Evolutionary conservation across 2,797 vertebrate species (phyloP).

Genomic region (Meriones psammophilus): DNA sequence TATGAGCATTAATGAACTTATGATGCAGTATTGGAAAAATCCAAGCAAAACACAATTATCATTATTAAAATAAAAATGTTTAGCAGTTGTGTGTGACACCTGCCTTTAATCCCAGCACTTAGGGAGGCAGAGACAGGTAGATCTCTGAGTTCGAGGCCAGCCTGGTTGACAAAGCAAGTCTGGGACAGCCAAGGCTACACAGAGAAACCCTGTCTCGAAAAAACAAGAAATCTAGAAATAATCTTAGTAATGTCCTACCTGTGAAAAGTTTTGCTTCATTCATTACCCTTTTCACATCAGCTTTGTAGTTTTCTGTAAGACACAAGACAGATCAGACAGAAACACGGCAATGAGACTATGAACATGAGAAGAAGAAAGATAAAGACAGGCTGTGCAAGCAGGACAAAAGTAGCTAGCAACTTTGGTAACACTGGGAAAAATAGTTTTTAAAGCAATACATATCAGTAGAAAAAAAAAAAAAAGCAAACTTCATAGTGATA

Average conservation of each 20-base stretch:
- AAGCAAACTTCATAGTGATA: not conserved
- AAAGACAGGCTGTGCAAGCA: not conserved
- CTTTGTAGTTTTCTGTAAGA: constrained; percentile 71
- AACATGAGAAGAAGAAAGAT: not conserved
- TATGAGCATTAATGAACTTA: constrained; percentile 33
- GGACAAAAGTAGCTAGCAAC: not conserved
- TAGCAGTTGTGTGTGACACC: not conserved
- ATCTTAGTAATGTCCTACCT: constrained; percentile 23
- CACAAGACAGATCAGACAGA: constrained; percentile 31
- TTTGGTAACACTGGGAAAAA: not conserved
- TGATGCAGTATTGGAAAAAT: not conserved
- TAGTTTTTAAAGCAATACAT: not conserved
- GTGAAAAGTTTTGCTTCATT: constrained; percentile 46
- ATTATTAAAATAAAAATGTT: not conserved
- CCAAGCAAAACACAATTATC: not conserved
- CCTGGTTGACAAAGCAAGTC: no score
- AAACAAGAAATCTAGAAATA: not conserved
- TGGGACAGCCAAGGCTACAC: no score
- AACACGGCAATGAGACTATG: not conserved
- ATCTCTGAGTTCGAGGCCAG: no score
- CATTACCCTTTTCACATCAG: constrained; percentile 66
- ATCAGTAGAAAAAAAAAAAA: not conserved
- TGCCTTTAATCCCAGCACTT: no score
- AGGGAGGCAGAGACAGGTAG: no score
- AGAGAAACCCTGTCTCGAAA: no score